phyloP scores from a whole-genome alignment of 2,797 vertebrate species.

The Oryzias dopingdopingensis region DNA sequence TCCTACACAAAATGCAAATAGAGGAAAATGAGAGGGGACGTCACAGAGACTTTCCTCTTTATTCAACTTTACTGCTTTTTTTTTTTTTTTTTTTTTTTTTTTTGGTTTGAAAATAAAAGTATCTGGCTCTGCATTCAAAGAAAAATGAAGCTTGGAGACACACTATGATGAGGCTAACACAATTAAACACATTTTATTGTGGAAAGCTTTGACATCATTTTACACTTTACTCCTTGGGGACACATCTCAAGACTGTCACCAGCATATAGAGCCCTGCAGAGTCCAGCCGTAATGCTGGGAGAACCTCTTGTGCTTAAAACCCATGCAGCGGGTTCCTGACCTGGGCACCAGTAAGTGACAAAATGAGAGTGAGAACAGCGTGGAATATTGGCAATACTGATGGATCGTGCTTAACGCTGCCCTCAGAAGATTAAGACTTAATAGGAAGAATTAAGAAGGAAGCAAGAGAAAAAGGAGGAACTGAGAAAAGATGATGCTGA shows the following conservation, averaged over 20 bases:
- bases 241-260: background rate
- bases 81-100: too few relatives aligned
- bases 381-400: slow-evolving; percentile 49
- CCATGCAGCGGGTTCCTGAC: background rate
- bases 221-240: too few relatives aligned
- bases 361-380: background rate
- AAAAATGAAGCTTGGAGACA: too few relatives aligned
- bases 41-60: too few relatives aligned
- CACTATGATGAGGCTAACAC: too few relatives aligned
- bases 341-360: background rate
- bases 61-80: too few relatives aligned
- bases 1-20: too few relatives aligned
- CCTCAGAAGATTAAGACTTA: slow-evolving; percentile 44
- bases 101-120: too few relatives aligned
- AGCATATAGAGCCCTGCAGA: background rate
- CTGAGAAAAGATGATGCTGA: slow-evolving; percentile 9
- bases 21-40: too few relatives aligned
- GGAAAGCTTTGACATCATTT: too few relatives aligned
- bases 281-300: background rate
- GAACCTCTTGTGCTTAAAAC: background rate
- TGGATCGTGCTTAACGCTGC: slow-evolving; percentile 41
- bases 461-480: slow-evolving; percentile 8
- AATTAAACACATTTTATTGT: too few relatives aligned
- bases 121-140: too few relatives aligned
- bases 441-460: slow-evolving; percentile 34